These are phyloP conservation scores for Reticulitermes lucifugus DNA, from an alignment of 2,888 invertebrate genomes.

Conservation along the genomic window DNA sequence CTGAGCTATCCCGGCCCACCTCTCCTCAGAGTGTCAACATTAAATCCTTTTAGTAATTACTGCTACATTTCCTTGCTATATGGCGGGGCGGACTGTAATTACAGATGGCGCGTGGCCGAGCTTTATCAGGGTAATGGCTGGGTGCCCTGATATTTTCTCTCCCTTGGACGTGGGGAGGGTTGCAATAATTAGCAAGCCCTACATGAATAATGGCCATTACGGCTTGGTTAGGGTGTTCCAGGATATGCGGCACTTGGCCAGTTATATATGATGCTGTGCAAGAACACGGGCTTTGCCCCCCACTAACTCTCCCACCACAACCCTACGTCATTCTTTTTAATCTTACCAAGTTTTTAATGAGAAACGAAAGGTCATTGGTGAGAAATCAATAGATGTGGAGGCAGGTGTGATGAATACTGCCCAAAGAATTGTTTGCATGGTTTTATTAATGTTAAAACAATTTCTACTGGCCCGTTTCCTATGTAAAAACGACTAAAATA, in stretches of 20 bases:
- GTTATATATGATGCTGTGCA: constrained; percentile 19
- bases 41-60: constrained; percentile 51
- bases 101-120: constrained; percentile 41
- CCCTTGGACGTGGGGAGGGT: constrained; percentile 16
- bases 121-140: constrained; percentile 40
- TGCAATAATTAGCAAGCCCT: constrained; percentile 40
- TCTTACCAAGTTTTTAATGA: constrained; percentile 15
- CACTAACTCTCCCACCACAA: neutral
- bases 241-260: constrained; percentile 20
- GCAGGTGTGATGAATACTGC: no score
- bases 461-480: no score
- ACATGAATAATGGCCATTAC: constrained; percentile 34
- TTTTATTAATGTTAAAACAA: no score
- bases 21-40: constrained; percentile 40
- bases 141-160: constrained; percentile 19
- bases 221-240: constrained; percentile 17
- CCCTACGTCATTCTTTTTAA: neutral
- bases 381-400: constrained; percentile 4
- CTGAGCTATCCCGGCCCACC: no score
- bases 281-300: neutral
- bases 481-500: no score
- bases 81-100: constrained; percentile 11
- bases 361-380: neutral
- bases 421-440: no score
- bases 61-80: constrained; percentile 26